These are phyloP conservation scores for Arenicola marina DNA, from an alignment of 2,888 invertebrate species.

Conservation along the genomic window DNA sequence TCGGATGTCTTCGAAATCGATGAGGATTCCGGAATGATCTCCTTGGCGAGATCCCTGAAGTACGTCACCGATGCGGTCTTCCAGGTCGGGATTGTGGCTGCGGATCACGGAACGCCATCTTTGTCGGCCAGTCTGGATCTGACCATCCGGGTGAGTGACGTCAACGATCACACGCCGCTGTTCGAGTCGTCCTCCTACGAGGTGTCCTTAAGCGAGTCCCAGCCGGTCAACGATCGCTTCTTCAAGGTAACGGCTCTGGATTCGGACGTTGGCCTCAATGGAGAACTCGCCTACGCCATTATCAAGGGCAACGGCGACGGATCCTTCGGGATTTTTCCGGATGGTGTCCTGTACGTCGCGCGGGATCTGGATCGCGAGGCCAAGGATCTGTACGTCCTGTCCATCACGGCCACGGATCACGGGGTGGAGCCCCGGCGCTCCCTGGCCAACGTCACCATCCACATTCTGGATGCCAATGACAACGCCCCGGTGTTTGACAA, in stretches of 20 bases:
- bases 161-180: slow-evolving; percentile 93
- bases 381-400: slow-evolving; percentile 87
- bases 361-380: slow-evolving; percentile 86
- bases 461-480: slow-evolving; percentile 67
- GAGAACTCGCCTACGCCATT: slow-evolving; percentile 66
- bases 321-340: slow-evolving; percentile 93
- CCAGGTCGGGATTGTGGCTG: slow-evolving; percentile 41
- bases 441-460: slow-evolving; percentile 86
- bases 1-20: slow-evolving; percentile 80
- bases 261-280: slow-evolving; percentile 48
- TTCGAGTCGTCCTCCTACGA: slow-evolving; percentile 92
- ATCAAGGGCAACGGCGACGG: slow-evolving; percentile 83
- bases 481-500: slow-evolving; percentile 70
- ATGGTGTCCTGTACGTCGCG: slow-evolving; percentile 88
- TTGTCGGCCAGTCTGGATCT: slow-evolving; percentile 39
- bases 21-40: slow-evolving; percentile 85
- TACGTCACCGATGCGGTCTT: slow-evolving; percentile 24
- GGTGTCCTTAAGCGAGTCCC: slow-evolving; percentile 87
- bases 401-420: slow-evolving; percentile 78
- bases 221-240: slow-evolving; percentile 81
- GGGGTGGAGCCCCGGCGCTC: slow-evolving; percentile 67
- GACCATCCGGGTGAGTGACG: slow-evolving; percentile 73
- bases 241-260: slow-evolving; percentile 47
- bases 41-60: slow-evolving; percentile 73
- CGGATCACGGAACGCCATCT: slow-evolving; percentile 44